A percentile compares a stretch with the other conserved stretches of the same genome.
phyloP scores from a whole-genome alignment of 2,113 vertebrate genomes.

The Arizona elegans region DNA sequence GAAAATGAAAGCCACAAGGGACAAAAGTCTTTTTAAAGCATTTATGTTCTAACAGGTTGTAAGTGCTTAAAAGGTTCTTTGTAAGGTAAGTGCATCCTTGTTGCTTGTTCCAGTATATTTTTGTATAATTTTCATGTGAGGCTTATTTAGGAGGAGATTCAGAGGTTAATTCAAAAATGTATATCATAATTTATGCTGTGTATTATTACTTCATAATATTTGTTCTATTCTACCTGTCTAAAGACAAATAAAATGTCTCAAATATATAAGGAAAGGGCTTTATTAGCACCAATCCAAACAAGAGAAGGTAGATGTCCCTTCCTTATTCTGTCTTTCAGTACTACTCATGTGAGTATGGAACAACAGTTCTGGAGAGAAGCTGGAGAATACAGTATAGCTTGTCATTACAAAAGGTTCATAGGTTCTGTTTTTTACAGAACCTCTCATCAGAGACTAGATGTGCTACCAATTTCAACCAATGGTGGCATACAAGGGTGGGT shows the following conservation, averaged over 20 bases:
- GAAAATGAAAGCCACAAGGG: neutral
- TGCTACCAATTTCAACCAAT: neutral
- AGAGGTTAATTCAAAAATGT: neutral
- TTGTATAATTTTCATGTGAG: neutral
- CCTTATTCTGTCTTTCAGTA: neutral
- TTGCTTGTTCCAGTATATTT: slow-evolving; percentile 13
- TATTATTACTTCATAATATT: neutral
- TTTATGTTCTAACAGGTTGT: neutral
- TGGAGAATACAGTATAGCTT: neutral
- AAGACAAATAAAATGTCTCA: neutral
- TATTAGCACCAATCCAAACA: neutral
- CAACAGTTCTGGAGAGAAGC: neutral
- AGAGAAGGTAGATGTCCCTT: neutral
- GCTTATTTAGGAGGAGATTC: neutral
- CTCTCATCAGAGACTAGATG: neutral
- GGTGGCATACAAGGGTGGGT: neutral
- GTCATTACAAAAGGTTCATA: neutral
- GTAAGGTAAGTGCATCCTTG: slow-evolving; percentile 34
- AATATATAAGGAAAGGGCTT: neutral
- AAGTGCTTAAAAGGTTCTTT: slow-evolving; percentile 35
- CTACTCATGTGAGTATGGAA: neutral
- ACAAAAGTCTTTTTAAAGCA: slow-evolving; percentile 15
- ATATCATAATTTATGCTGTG: neutral
- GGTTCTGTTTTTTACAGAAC: neutral
- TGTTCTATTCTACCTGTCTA: neutral